phyloP scores from a whole-genome alignment of 2,888 invertebrate genomes.

The Orthosia gracilis region DNA sequence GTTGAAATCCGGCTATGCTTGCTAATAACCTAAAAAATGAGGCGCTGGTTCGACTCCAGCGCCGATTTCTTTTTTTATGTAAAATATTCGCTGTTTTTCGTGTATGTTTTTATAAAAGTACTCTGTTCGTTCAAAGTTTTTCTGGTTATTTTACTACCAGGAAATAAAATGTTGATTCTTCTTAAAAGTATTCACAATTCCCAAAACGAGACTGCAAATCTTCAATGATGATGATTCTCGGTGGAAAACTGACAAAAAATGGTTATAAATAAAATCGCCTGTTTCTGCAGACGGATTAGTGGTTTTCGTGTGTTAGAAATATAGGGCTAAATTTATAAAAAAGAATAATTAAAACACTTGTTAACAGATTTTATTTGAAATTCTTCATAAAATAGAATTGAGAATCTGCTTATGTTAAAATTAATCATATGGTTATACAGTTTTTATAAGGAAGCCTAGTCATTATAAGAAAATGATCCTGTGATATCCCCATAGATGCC shows the following conservation, averaged over 20 bases:
- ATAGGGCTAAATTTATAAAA: no score
- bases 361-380: no score
- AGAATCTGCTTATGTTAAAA: no score
- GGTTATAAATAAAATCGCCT: neutral
- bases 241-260: neutral
- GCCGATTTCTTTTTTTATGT: neutral
- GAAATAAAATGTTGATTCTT: neutral
- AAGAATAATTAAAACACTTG: no score
- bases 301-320: neutral
- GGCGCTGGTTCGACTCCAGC: slow-evolving; percentile 55
- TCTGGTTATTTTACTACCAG: neutral
- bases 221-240: neutral
- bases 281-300: neutral
- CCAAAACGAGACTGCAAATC: no score
- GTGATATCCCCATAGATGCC: neutral
- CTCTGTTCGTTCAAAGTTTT: neutral
- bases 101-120: neutral
- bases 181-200: neutral
- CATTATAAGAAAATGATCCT: neutral
- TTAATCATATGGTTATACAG: no score
- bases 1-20: neutral
- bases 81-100: neutral
- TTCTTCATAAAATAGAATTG: no score
- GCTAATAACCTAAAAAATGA: neutral
- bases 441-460: neutral